phyloP scores from a whole-genome alignment of 2,888 invertebrate genomes.

The Drosophila dives region DNA sequence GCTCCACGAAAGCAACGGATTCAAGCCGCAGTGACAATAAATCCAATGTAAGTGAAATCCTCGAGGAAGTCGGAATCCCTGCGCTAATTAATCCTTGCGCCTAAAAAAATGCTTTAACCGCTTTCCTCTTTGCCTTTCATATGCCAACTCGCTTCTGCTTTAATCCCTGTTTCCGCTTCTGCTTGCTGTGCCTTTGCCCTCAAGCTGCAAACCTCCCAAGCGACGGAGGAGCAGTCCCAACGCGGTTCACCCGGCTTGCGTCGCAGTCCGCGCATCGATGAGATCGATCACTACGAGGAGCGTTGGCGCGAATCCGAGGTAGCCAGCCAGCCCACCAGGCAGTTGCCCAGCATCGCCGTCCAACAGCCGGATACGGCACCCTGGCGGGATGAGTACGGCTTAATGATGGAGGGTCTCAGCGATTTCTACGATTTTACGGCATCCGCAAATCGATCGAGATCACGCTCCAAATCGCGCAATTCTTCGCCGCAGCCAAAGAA shows the following conservation, averaged over 20 bases:
- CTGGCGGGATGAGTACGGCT: slow-evolving; percentile 80
- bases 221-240: slow-evolving; percentile 67
- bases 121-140: slow-evolving; percentile 71
- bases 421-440: slow-evolving; percentile 84
- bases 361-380: slow-evolving; percentile 76
- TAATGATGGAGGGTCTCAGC: slow-evolving; percentile 82
- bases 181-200: slow-evolving; percentile 19
- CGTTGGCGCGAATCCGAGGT: slow-evolving; percentile 66
- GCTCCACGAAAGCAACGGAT: slow-evolving; percentile 38
- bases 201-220: slow-evolving; percentile 76
- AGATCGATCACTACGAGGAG: slow-evolving; percentile 82
- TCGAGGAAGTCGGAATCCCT: slow-evolving; percentile 19
- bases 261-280: slow-evolving; percentile 83
- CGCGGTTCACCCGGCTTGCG: slow-evolving; percentile 73
- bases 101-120: slow-evolving; percentile 58
- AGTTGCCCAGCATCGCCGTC: slow-evolving; percentile 50
- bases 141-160: slow-evolving; percentile 34
- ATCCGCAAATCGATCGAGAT: slow-evolving; percentile 83
- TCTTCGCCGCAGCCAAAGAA: slow-evolving; percentile 77
- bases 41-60: slow-evolving; percentile 78
- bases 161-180: slow-evolving; percentile 44
- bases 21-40: slow-evolving; percentile 69
- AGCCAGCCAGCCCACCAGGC: slow-evolving; percentile 17
- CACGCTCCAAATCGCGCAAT: slow-evolving; percentile 74
- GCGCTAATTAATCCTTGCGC: neutral